phyloP scores from a whole-genome alignment of 2,888 invertebrate genomes.

The Rugalucina vietnamica region DNA sequence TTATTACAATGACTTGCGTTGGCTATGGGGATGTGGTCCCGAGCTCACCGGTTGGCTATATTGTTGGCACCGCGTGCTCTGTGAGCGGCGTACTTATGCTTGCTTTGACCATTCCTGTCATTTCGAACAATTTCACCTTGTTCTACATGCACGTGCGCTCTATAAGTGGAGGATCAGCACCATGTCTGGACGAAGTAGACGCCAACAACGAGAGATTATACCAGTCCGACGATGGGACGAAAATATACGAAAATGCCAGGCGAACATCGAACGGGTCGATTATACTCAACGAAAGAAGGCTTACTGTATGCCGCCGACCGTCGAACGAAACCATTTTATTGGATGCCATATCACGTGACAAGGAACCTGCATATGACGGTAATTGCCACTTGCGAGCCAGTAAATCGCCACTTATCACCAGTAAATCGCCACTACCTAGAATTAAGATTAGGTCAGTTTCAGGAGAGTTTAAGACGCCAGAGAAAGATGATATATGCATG shows the following conservation, averaged over 20 bases:
- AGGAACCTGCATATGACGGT: slow-evolving; percentile 6
- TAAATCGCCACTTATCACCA: neutral
- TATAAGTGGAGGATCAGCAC: slow-evolving; percentile 51
- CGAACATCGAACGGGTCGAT: slow-evolving; percentile 16
- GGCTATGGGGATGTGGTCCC: slow-evolving; percentile 81
- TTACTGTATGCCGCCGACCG: neutral
- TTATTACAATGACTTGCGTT: slow-evolving; percentile 82
- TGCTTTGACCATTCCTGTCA: slow-evolving; percentile 81
- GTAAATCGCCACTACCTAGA: neutral
- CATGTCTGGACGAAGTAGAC: neutral
- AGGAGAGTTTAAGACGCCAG: slow-evolving; percentile 51
- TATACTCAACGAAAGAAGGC: slow-evolving; percentile 19
- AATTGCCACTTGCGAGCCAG: slow-evolving; percentile 11
- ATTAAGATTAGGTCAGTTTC: slow-evolving; percentile 63
- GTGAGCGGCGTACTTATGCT: slow-evolving; percentile 79
- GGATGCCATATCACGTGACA: neutral
- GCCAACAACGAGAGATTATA: neutral
- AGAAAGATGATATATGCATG: slow-evolving; percentile 63
- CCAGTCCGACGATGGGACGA: slow-evolving; percentile 20
- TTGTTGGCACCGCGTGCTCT: slow-evolving; percentile 79
- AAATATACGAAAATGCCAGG: slow-evolving; percentile 22
- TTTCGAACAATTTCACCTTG: slow-evolving; percentile 82
- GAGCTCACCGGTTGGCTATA: slow-evolving; percentile 73
- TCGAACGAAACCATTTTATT: slow-evolving; percentile 39
- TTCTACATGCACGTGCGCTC: slow-evolving; percentile 78